phyloP scores from a whole-genome alignment of 2,113 vertebrate species.

The Antidorcas marsupialis region DNA sequence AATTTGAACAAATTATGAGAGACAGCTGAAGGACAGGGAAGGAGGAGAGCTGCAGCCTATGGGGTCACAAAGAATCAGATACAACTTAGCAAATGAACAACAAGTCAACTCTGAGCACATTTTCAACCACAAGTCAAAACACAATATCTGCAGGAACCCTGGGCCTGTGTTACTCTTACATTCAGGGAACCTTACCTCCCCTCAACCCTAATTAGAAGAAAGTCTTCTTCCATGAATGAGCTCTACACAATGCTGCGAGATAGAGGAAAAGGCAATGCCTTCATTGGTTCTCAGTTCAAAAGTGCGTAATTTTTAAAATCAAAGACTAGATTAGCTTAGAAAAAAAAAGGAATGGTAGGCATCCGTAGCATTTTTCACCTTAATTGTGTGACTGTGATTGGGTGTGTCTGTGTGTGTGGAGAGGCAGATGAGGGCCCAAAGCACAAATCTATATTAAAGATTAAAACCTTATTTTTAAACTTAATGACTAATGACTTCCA shows the following conservation, averaged over 20 bases:
- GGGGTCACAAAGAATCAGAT: not conserved
- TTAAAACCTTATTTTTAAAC: slow-evolving; percentile 6
- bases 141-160: not conserved
- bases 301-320: not conserved
- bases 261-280: not conserved
- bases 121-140: not conserved
- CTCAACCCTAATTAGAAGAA: not conserved
- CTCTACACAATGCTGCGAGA: not conserved
- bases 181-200: not conserved
- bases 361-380: not conserved
- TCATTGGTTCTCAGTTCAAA: not conserved
- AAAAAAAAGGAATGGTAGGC: not conserved
- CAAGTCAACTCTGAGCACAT: not conserved
- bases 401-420: not conserved
- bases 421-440: not conserved
- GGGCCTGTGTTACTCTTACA: accelerated
- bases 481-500: not conserved
- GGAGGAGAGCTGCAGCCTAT: not conserved
- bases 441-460: not conserved
- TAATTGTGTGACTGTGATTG: not conserved
- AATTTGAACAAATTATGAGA: not conserved
- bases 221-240: not conserved
- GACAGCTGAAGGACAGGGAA: not conserved
- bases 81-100: not conserved
- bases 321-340: not conserved